Conservation (phyloP, 2,797 vertebrate species). For the Sphenodon punctatus region DNA sequence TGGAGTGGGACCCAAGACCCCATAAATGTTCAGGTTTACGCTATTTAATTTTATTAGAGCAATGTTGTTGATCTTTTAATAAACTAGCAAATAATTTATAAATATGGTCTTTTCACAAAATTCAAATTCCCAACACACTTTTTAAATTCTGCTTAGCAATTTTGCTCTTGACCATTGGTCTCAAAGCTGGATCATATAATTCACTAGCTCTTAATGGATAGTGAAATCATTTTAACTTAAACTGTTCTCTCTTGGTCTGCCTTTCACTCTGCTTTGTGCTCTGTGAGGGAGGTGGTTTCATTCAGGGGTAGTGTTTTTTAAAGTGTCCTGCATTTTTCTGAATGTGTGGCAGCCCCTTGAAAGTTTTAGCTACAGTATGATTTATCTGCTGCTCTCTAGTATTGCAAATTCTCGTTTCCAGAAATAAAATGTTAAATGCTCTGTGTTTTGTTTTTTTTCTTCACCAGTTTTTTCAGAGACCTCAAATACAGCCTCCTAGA, state of each 20-base stretch:
- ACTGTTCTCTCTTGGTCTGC: background rate
- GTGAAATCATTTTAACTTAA: background rate
- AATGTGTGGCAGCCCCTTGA: conserved; percentile 34
- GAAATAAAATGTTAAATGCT: background rate
- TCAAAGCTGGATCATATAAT: background rate
- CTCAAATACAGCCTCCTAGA: conserved; percentile 92
- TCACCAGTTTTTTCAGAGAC: conserved; percentile 93
- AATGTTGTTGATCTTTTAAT: background rate
- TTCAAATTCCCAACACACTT: background rate
- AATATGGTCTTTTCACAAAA: background rate
- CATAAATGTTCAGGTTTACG: background rate
- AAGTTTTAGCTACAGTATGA: background rate
- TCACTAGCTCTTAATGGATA: background rate
- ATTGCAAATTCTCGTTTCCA: rapidly evolving
- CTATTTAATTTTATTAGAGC: background rate
- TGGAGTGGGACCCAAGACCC: rapidly evolving
- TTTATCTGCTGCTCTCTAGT: background rate
- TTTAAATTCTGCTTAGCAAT: background rate
- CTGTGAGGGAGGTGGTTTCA: background rate
- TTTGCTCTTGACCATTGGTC: rapidly evolving
- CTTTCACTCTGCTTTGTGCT: background rate
- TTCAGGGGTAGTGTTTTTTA: background rate
- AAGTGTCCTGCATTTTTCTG: conserved; percentile 37
- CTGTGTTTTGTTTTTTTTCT: background rate
- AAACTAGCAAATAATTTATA: background rate